Evolutionary conservation across 2,113 vertebrate genomes (phyloP), one percentile per base, ranked within the genome.

Genomic region (Pristiophorus japonicus): DNA sequence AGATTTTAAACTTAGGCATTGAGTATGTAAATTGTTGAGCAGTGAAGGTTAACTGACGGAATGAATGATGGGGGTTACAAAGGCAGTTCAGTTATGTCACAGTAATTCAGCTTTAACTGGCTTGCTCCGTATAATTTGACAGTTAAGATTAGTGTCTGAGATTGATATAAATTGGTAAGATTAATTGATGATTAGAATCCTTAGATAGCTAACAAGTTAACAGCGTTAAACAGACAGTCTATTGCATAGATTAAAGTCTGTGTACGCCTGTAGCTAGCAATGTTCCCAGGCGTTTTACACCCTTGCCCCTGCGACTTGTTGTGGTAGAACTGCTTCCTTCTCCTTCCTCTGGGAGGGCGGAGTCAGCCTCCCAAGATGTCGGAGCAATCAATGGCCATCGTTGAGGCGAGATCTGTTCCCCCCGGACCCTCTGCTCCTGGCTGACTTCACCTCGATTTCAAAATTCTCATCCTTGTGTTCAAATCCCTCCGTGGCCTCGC

Each of bases 131-230:
- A 63, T 63, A n/a, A 38, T 91, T 91, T 91, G 88, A 63, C 88
- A 63, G 88, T 38, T n/a, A 14, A 91, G 59, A 91, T 91, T 63
- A 63, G 30, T 63, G 59, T 38, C 59, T 10, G 88, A 38, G 88
- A 91, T 91, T 63, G 59, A n/a, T 63, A 63, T 91, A 91, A 91
- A 91, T 91, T 62, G 88, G 30, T 91, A 38, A 91, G 88, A 91
- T 63, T 91, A 91, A 91, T 91, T 63, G 88, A 5, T 63, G 88
- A 91, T 91, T 91, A 91, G 30, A 91, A 91, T 91, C 88, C 88
- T 91, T 16, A 63, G 88, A 63, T 38, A 63, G 88, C 55, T 91
- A 63, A 38, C 55, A 63, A 63, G 59, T 91, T 91, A 91, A 91
- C 59, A 22, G 88, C 18, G 62, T 91, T 91, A 20, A 55, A 63